Conservation (phyloP, 2,113 vertebrate species). For the Anoplopoma fimbria region DNA sequence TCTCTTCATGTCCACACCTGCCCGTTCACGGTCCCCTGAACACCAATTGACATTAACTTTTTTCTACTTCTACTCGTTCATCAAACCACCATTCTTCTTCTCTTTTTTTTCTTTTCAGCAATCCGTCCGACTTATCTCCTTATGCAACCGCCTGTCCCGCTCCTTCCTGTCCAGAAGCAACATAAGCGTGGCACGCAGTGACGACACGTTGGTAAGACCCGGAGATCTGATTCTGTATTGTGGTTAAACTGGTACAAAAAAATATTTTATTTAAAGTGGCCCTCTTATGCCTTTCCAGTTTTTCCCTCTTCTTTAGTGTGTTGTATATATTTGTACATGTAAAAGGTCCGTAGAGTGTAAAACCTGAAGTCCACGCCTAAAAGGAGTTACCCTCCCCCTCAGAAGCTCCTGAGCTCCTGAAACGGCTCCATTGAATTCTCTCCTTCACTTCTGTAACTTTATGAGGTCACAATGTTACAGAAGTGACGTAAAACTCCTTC, state of each 20-base stretch:
- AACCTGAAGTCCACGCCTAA: no score
- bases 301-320: no score
- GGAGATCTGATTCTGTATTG: not conserved
- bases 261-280: no score
- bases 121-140: conserved; percentile 98
- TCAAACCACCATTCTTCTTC: not conserved
- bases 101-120: conserved; percentile 88
- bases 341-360: no score
- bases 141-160: conserved; percentile 98
- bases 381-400: no score
- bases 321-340: no score
- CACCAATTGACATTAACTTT: not conserved
- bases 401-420: no score
- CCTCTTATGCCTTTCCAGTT: no score
- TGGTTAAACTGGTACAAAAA: not conserved
- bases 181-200: conserved; percentile 95
- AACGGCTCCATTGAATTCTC: no score
- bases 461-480: no score
- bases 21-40: conserved; percentile 7
- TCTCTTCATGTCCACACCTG: not conserved
- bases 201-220: conserved; percentile 95
- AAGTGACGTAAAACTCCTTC: no score
- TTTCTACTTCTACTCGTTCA: not conserved
- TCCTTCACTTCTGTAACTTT: no score
- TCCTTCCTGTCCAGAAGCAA: conserved; percentile 99